Base-by-base conservation (phyloP, 1,140 invertebrate genomes). In the Ostrea edulis region DNA sequence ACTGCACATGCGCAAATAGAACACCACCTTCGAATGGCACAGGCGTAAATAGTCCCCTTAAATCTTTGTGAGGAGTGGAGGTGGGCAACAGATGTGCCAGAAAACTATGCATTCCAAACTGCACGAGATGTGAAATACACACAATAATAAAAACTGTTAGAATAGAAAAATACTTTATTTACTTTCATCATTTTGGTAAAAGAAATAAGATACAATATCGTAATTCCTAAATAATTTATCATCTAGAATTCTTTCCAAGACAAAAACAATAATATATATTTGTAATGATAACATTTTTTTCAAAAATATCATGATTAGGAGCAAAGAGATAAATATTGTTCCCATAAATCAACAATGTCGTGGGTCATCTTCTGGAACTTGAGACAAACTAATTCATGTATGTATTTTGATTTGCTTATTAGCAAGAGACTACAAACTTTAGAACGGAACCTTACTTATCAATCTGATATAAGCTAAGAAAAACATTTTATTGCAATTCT, bases 161-260 rank as follows among this genome's bases (percentile, higher is more conserved):
- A 22, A 77, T 77, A 77, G 68, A 77, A 77, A 77, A 77, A 77
- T 77, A 77, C 29, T 77, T 77, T 77, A 77, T 77, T 25, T 77
- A 77, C 9, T 77, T 77, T 77, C 68, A 35, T 25, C 25, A 35
- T 35, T 77, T 77, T 77, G 68, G 29, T 77, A 77, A 77, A 77
- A 77, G 68, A 77, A 77, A 77, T 77, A 35, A 71, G 22, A 35
- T 77, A 77, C 68, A 77, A 77, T 77, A 29, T 29, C 29, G 14
- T 77, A 29, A 35, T 77, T 77, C 25, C 14, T 77, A 62, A 62
- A 62, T 62, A 62, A 62, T 44, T 25, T 29, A 77, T 62, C 29
- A 29, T 29, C 29, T 35, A 62, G n/a, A 62, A 62, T 12, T 20
- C n/a, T 35, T 77, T 77, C 14, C 8, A 77, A 29, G 25, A 29